These are phyloP conservation scores for Microplitis demolitor DNA, from an alignment of 1,140 invertebrate species.

Conservation along the genomic window DNA sequence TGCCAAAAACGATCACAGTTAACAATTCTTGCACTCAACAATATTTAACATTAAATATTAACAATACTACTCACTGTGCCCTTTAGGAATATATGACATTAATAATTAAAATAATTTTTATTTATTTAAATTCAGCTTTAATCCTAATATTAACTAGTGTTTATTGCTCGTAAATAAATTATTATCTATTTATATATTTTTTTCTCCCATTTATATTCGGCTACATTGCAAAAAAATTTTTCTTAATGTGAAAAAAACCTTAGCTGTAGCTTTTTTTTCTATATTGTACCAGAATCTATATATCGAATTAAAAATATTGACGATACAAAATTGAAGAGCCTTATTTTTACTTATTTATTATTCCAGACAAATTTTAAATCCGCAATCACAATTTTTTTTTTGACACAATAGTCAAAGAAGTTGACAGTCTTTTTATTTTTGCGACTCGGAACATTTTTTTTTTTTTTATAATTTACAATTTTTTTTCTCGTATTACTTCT, in stretches of 20 bases:
- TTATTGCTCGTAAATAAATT: neutral
- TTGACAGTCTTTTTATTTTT: constrained; percentile 1
- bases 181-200: neutral
- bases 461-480: neutral
- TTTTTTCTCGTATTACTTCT: neutral
- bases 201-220: neutral
- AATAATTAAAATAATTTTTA: constrained; percentile 15
- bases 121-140: neutral
- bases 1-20: constrained; percentile 31
- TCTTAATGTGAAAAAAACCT: no score
- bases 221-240: no score
- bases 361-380: constrained; percentile 3
- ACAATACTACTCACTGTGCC: constrained; percentile 13
- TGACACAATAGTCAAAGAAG: neutral
- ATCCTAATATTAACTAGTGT: neutral
- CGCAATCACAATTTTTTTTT: neutral
- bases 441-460: neutral
- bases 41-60: constrained; percentile 9
- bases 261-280: no score
- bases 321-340: no score
- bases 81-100: neutral
- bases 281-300: no score
- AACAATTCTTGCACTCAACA: constrained; percentile 29
- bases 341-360: neutral
- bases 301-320: no score